Percentiles rank a stretch among this genome's conserved stretches.
Evolutionary conservation across 2,888 invertebrate species (phyloP).

Genomic region (Idaea dimidiata): DNA sequence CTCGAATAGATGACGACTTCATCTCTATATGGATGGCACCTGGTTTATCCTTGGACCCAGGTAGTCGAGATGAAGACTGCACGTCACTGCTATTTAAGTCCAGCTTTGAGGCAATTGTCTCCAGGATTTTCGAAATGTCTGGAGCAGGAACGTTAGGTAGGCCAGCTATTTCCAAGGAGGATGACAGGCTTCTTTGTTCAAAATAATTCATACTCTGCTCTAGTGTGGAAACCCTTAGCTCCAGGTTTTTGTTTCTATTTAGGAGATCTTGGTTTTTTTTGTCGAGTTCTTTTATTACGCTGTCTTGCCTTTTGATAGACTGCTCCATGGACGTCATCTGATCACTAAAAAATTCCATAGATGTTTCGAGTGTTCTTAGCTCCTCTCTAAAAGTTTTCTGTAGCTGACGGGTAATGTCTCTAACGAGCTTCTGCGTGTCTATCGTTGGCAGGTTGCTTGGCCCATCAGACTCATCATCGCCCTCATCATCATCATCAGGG

Average conservation of each 20-base stretch:
- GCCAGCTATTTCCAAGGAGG: conserved; percentile 13
- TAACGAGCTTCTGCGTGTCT: conserved; percentile 7
- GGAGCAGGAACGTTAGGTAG: no score
- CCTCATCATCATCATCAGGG: conserved; percentile 24
- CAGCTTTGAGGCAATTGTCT: no score
- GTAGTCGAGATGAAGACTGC: no score
- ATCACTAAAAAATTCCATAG: conserved; percentile 7
- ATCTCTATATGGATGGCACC: no score
- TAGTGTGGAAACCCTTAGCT: conserved; percentile 14
- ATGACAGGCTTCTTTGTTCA: conserved; percentile 14
- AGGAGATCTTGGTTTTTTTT: background rate
- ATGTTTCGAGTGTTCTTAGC: conserved; percentile 17
- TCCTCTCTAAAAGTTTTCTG: conserved; percentile 28
- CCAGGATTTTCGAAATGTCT: no score
- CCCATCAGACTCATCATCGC: conserved; percentile 11
- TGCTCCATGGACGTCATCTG: conserved; percentile 8
- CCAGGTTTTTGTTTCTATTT: conserved; percentile 7
- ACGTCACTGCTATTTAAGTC: no score
- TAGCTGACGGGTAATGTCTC: conserved; percentile 18
- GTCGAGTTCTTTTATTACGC: conserved; percentile 9
- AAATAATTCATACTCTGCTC: conserved; percentile 15
- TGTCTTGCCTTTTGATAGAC: conserved; percentile 10
- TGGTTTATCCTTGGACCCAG: no score
- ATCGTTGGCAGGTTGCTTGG: conserved; percentile 16
- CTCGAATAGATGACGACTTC: no score